Evolutionary conservation across 1,140 invertebrate genomes (phyloP).

Genomic region (Triops cancriformis): DNA sequence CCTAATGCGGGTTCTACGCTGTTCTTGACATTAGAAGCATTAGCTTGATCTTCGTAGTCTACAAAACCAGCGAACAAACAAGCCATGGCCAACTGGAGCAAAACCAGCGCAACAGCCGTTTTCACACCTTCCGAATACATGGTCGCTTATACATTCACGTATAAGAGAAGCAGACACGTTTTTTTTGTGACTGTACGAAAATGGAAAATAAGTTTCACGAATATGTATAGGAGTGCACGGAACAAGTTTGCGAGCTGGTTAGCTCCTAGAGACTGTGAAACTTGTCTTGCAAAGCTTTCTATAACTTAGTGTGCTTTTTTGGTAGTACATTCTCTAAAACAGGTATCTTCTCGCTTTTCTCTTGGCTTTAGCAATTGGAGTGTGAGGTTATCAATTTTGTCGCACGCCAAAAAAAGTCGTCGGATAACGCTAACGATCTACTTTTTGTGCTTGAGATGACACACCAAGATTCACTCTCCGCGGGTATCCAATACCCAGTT

Average conservation of each 20-base stretch:
- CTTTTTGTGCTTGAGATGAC: not conserved
- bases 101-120: not conserved
- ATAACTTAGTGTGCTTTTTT: not conserved
- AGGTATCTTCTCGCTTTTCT: not conserved
- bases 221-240: no score
- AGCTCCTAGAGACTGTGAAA: no score
- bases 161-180: not conserved
- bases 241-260: no score
- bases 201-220: no score
- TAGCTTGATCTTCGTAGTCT: slow-evolving; percentile 36
- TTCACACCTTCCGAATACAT: not conserved
- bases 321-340: not conserved
- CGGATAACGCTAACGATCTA: not conserved
- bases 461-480: not conserved
- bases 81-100: not conserved
- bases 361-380: not conserved
- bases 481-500: not conserved
- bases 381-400: not conserved
- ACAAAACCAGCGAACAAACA: slow-evolving; percentile 32
- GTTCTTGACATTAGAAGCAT: slow-evolving; percentile 31
- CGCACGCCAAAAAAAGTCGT: not conserved
- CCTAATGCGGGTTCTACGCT: slow-evolving; percentile 29
- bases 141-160: not conserved
- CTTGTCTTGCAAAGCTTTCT: no score
- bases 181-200: not conserved